Conservation (phyloP, 1,140 invertebrate genomes). For the Stegodyphus dumicola region DNA sequence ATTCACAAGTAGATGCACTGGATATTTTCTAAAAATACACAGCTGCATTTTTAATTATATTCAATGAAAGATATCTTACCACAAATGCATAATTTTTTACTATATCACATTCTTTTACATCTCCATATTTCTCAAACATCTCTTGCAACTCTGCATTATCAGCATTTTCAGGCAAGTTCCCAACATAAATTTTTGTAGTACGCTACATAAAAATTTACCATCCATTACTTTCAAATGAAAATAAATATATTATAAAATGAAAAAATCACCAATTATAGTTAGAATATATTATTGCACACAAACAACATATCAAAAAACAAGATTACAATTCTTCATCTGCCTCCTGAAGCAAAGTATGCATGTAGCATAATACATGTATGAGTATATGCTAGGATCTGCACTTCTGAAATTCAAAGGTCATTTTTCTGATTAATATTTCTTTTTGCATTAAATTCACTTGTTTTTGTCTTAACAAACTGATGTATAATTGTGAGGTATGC, state of each 20-base stretch:
- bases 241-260: no score
- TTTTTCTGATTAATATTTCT: no score
- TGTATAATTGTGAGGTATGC: no score
- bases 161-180: conserved; percentile 91
- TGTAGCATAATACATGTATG: no score
- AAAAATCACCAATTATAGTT: no score
- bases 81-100: conserved; percentile 98
- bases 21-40: neutral
- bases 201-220: conserved; percentile 23
- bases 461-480: no score
- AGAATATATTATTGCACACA: no score
- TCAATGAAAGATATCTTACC: conserved; percentile 70
- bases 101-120: conserved; percentile 95
- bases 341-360: no score
- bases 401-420: no score
- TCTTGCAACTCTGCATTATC: conserved; percentile 85
- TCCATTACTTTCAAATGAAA: neutral
- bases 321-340: no score
- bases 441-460: no score
- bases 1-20: neutral
- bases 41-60: neutral
- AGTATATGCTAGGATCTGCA: no score
- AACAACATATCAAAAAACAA: neutral
- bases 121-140: conserved; percentile 94
- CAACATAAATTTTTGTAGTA: conserved; percentile 89